Base-by-base conservation (phyloP, 2,888 invertebrate genomes). In the Conistra vaccinii region DNA sequence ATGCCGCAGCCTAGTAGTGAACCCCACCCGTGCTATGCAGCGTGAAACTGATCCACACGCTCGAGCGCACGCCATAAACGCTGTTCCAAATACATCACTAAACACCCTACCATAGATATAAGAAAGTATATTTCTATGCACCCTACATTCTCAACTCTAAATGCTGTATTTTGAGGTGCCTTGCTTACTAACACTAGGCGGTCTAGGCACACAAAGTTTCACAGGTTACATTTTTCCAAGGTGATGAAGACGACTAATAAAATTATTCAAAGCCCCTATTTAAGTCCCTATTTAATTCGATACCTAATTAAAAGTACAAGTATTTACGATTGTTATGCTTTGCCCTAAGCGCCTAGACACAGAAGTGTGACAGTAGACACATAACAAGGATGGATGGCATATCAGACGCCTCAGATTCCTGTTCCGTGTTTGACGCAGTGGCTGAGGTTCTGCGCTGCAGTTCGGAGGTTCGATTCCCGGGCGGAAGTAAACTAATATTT, bases 41-140 rank as follows among this genome's bases (percentile, higher is more conserved):
- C 29, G 66, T 75, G 55, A 42, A 66, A 67, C 48, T 61, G 65
- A 79, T 67, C 80, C 61, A 51, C 73, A 78, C 57, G 66, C 61
- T 73, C 51, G 51, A 78, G 29, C 26, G 73, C 61, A 48, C 51
- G n/a, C 42, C 35, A 2, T 73, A 35, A 62, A 61, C 35, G 45
- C 60, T 61, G 53, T 26, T 29, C 20, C 29, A 55, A 32, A 42
- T 51, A 60, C 51, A n/a, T 14, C 45, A 60, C 26, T 51, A 42
- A 42, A 32, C 20, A 60, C 60, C 29, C 72, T n/a, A 23, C n/a
- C n/a, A n/a, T n/a, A n/a, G n/a, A n/a, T n/a, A n/a, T n/a, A n/a
- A n/a, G n/a, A n/a, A n/a, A n/a, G n/a, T n/a, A n/a, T n/a, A n/a
- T n/a, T n/a, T n/a, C n/a, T n/a, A n/a, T n/a, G n/a, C n/a, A n/a